Conservation (phyloP, 2,113 vertebrate species). For the Nematolebias whitei region DNA sequence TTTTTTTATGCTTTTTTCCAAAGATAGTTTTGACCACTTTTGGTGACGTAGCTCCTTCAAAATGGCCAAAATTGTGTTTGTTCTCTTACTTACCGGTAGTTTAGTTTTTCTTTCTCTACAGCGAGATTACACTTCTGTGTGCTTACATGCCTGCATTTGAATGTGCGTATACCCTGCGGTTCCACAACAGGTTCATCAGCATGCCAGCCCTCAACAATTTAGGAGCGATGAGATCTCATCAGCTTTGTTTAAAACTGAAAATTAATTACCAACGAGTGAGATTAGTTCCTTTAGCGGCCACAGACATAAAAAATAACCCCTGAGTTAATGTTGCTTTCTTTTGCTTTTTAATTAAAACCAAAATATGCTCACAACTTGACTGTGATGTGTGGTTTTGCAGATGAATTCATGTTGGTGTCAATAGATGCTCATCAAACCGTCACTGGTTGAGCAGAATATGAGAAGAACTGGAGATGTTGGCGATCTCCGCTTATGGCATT, state of each 20-base stretch:
- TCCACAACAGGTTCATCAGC: conserved; percentile 48
- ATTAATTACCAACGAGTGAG: neutral
- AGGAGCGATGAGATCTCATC: conserved; percentile 2
- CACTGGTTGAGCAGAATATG: no score
- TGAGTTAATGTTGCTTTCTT: neutral
- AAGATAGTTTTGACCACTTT: no score
- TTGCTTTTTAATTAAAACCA: neutral
- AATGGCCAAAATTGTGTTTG: neutral
- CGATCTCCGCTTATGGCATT: neutral
- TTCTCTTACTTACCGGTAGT: neutral
- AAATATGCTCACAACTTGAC: no score
- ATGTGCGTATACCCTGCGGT: conserved; percentile 9
- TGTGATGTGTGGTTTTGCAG: no score
- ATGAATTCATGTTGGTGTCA: neutral
- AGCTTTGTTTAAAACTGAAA: neutral
- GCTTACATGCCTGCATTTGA: neutral
- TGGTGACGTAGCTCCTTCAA: no score
- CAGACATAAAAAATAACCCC: no score
- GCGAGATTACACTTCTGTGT: neutral
- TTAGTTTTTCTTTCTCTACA: conserved; percentile 2
- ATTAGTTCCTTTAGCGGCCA: no score
- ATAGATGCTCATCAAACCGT: neutral
- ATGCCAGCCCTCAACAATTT: conserved; percentile 25
- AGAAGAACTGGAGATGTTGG: no score
- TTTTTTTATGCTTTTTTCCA: no score